Evolutionary conservation across 2,113 vertebrate species (phyloP).

Genomic region (Oryctolagus cuniculus): mOryCun1.1 NC_091435.1:117535501-117536000

Average conservation of each 20-base stretch:
- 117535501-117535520: background rate
- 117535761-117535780: background rate
- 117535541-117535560: background rate
- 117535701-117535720: background rate
- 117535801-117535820: background rate
- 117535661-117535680: conserved; percentile 2
- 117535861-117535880: background rate
- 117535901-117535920: background rate
- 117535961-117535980: no score
- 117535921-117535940: background rate
- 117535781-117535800: background rate
- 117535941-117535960: no score
- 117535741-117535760: background rate
- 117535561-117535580: background rate
- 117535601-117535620: background rate
- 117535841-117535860: background rate
- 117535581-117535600: background rate
- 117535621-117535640: background rate
- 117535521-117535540: background rate
- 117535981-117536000: no score
- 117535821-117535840: background rate
- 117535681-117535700: background rate
- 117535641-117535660: background rate
- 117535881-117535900: background rate
- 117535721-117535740: background rate